Conservation (phyloP, 2,888 invertebrate genomes). For the Lobophora halterata region DNA sequence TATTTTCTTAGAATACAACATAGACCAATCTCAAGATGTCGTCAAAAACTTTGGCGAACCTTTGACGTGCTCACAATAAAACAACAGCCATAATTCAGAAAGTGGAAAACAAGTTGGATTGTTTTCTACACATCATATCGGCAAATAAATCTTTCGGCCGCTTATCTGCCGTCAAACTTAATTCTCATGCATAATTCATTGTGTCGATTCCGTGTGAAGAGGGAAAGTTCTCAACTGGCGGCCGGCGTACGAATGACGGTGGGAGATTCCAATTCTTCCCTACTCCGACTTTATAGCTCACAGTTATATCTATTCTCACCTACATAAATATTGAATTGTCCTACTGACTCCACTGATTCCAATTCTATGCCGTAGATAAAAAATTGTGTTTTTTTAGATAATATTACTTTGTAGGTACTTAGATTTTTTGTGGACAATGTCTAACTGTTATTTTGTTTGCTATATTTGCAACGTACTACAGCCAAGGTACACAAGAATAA, state of each 20-base stretch:
- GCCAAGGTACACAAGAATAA: no score
- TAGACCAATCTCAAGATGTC: constrained; percentile 31
- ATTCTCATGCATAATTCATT: constrained; percentile 79
- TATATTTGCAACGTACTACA: no score
- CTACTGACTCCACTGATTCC: no score
- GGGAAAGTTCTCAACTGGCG: constrained; percentile 59
- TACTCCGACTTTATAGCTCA: constrained; percentile 20
- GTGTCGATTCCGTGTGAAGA: constrained; percentile 65
- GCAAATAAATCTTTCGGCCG: constrained; percentile 75
- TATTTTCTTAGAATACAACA: constrained; percentile 12
- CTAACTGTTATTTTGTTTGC: no score
- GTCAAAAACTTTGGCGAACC: constrained; percentile 45
- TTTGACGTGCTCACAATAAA: constrained; percentile 72
- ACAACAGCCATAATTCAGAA: constrained; percentile 75
- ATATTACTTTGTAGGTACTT: no score
- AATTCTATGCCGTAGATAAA: no score
- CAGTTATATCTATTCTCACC: no score
- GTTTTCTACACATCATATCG: constrained; percentile 79
- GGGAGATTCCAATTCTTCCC: constrained; percentile 9
- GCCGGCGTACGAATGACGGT: constrained; percentile 44
- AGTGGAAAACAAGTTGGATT: constrained; percentile 74
- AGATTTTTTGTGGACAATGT: no score
- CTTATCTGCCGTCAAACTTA: constrained; percentile 79
- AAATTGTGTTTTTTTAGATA: no score
- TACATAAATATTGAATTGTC: no score